A percentile compares a stretch with the other conserved stretches of the same genome.
Evolutionary conservation across 2,888 invertebrate genomes (phyloP).

Genomic region (Acrobasis suavella): DNA sequence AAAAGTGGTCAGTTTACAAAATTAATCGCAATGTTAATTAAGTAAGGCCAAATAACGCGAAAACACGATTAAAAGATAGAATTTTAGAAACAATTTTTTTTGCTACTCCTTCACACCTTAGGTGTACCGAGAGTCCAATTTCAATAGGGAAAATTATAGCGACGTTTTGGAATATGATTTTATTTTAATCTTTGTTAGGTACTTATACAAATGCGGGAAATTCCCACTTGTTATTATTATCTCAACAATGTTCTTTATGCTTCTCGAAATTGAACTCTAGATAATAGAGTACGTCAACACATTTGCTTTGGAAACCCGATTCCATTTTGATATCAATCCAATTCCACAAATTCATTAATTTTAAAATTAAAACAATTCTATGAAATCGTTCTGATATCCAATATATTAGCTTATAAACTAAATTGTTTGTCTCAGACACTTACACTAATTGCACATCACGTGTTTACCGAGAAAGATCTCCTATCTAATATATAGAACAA

Average conservation of each 20-base stretch:
- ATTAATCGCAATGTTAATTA: neutral
- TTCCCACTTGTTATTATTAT: too few relatives aligned
- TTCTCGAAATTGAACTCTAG: neutral
- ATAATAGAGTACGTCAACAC: neutral
- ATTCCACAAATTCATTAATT: neutral
- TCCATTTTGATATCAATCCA: neutral
- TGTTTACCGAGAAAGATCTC: conserved; percentile 34
- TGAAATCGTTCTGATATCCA: neutral
- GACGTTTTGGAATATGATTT: too few relatives aligned
- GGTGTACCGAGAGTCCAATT: too few relatives aligned
- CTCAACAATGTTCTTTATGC: neutral
- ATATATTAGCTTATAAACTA: conserved; percentile 7
- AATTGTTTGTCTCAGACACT: conserved; percentile 30
- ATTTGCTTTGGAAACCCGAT: neutral
- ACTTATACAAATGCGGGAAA: too few relatives aligned
- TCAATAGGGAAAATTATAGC: too few relatives aligned
- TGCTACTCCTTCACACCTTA: neutral
- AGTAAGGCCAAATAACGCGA: neutral
- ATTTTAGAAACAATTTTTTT: neutral
- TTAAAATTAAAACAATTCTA: neutral
- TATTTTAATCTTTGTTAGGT: too few relatives aligned
- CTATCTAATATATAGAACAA: conserved; percentile 34
- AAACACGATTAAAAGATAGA: neutral
- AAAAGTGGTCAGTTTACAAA: neutral
- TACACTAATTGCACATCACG: conserved; percentile 37